phyloP scores from a whole-genome alignment of 2,888 invertebrate species.

The Apoderus coryli region DNA sequence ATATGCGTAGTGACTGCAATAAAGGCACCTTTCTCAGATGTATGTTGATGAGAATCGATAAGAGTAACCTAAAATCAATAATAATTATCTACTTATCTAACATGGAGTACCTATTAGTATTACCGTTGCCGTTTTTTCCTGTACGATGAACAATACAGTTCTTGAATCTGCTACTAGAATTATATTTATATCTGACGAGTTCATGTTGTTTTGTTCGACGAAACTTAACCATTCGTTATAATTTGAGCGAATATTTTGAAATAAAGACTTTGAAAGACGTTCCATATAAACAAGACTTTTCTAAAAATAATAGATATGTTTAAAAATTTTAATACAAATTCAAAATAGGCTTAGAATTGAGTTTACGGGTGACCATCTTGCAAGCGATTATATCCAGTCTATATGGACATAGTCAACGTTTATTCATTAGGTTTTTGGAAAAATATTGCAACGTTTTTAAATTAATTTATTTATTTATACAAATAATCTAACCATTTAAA shows the following conservation, averaged over 20 bases:
- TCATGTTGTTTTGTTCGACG: conserved; percentile 26
- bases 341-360: too few species aligned
- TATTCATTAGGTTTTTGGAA: too few species aligned
- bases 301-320: conserved; percentile 23
- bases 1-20: conserved; percentile 32
- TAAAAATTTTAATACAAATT: conserved; percentile 1
- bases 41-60: conserved; percentile 37
- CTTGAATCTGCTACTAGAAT: conserved; percentile 37
- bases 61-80: conserved; percentile 35
- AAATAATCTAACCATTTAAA: too few species aligned
- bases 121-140: conserved; percentile 31
- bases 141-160: conserved; percentile 37
- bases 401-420: too few species aligned
- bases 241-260: conserved; percentile 30
- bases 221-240: conserved; percentile 33
- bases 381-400: too few species aligned
- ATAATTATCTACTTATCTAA: too few species aligned
- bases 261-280: conserved; percentile 31
- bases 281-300: conserved; percentile 35
- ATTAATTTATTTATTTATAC: too few species aligned
- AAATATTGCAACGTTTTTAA: too few species aligned
- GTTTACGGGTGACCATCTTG: too few species aligned
- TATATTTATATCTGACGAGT: too few species aligned
- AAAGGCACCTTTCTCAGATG: conserved; percentile 33
- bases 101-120: conserved; percentile 6